A percentile compares a stretch with the other conserved stretches of the same genome.
These are phyloP conservation scores for Redunca redunca DNA, from an alignment of 2,113 vertebrate species.

Conservation along the genomic window DNA sequence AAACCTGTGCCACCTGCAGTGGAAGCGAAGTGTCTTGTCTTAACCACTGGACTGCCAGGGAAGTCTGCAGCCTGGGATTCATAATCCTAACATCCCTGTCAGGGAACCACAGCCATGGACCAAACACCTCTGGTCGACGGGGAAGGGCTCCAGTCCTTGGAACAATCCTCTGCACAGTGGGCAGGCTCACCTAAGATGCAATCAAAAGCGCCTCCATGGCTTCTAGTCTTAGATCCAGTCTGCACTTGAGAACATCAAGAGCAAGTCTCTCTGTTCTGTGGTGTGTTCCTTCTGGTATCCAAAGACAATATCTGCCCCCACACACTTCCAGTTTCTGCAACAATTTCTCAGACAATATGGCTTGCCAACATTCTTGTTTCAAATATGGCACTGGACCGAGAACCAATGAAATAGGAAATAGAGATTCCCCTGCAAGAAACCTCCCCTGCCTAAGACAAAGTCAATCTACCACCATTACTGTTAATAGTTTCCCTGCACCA, in stretches of 20 bases:
- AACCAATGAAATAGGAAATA: not conserved
- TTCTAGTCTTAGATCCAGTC: not conserved
- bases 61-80: not conserved
- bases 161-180: not conserved
- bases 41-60: not conserved
- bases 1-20: not conserved
- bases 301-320: not conserved
- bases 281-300: not conserved
- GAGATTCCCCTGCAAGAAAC: not conserved
- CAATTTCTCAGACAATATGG: not conserved
- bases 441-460: not conserved
- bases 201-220: not conserved
- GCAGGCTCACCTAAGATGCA: not conserved
- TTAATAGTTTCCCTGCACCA: not conserved
- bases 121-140: not conserved
- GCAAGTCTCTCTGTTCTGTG: not conserved
- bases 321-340: not conserved
- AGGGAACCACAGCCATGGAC: not conserved
- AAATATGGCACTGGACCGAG: not conserved
- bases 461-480: not conserved
- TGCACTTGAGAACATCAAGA: not conserved
- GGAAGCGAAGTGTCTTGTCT: not conserved
- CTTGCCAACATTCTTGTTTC: not conserved
- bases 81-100: not conserved
- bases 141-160: not conserved